Evolutionary conservation across 2,113 vertebrate species (phyloP).

Genomic region (Drymodes brunneopygia): DNA sequence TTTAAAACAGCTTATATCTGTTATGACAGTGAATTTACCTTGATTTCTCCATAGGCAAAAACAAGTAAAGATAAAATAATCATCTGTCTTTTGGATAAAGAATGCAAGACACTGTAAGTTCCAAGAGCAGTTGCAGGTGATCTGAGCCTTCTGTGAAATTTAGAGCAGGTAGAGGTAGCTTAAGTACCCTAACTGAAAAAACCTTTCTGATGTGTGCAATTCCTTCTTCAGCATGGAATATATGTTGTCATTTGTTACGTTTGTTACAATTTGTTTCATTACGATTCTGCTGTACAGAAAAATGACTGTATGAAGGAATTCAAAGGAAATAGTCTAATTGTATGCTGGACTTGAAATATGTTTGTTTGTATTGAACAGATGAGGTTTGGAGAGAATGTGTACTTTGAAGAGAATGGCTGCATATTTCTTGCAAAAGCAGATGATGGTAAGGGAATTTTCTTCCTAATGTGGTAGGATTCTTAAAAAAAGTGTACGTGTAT

Average conservation of each 20-base stretch:
- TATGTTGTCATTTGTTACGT: not conserved
- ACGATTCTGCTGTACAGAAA: not conserved
- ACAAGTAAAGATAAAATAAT: not conserved
- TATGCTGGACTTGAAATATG: not conserved
- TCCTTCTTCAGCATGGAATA: not conserved
- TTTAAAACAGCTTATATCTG: not conserved
- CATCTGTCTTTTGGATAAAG: not conserved
- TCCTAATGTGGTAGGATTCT: not conserved
- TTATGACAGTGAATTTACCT: not conserved
- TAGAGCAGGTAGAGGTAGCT: not conserved
- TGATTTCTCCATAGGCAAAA: not conserved
- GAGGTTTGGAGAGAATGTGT: constrained; percentile 77
- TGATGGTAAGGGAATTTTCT: constrained; percentile 72
- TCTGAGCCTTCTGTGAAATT: not conserved
- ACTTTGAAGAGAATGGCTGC: constrained; percentile 81
- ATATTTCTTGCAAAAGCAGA: constrained; percentile 77
- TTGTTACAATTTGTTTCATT: not conserved
- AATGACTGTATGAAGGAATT: not conserved
- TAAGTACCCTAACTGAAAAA: not conserved
- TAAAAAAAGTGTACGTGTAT: not conserved
- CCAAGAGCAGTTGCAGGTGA: not conserved
- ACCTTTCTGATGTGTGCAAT: not conserved
- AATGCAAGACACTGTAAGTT: not conserved
- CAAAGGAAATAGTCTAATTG: not conserved
- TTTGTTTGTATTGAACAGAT: constrained; percentile 72